Evolutionary conservation across 2,888 invertebrate species (phyloP).

Genomic region (Thecophora atra): DNA sequence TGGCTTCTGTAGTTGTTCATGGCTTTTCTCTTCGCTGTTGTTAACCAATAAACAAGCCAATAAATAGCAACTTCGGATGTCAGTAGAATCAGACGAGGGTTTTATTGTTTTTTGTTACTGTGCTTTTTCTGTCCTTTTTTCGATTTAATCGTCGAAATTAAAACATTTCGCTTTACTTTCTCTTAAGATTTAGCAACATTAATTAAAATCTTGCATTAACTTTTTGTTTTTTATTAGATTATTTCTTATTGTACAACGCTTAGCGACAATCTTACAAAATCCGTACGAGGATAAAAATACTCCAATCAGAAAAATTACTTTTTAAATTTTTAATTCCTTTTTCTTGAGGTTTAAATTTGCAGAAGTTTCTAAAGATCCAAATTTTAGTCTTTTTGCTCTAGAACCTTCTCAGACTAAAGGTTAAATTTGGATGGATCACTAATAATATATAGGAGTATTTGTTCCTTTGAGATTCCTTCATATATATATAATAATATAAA

Average conservation of each 20-base stretch:
- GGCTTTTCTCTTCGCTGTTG: background rate
- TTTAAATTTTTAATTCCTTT: no score
- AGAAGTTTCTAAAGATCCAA: no score
- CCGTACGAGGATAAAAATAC: background rate
- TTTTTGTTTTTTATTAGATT: background rate
- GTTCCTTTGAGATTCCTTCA: no score
- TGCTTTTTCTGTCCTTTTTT: background rate
- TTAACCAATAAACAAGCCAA: background rate
- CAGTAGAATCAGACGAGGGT: background rate
- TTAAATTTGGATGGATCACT: no score
- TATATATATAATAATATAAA: no score
- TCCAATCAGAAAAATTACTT: background rate
- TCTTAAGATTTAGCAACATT: constrained; percentile 28
- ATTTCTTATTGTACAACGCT: background rate
- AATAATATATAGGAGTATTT: no score
- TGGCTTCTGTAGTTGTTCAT: constrained; percentile 36
- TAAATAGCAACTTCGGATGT: background rate
- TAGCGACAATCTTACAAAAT: background rate
- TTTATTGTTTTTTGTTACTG: no score
- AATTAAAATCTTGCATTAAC: constrained; percentile 6
- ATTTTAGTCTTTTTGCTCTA: no score
- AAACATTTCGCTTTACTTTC: constrained; percentile 21
- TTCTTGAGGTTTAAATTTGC: no score
- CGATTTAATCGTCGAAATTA: background rate
- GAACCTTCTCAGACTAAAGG: no score